Evolutionary conservation across 2,113 vertebrate genomes (phyloP), one percentile per base, ranked within the genome.

Genomic region (Gobius niger): DNA sequence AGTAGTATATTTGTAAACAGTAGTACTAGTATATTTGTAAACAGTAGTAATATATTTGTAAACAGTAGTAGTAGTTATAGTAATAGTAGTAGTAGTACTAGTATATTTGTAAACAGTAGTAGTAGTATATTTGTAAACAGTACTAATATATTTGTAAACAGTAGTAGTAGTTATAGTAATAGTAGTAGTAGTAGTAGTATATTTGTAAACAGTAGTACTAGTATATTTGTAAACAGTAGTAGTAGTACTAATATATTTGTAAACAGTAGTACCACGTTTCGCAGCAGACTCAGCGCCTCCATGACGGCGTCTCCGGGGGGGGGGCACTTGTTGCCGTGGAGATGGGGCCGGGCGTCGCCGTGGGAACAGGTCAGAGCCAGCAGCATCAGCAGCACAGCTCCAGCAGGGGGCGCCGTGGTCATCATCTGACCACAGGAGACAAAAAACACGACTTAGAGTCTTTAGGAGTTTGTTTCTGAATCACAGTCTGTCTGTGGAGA

Each of bases 341-440:
- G 15, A 60, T 7, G 57, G 4, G 57, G 57, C 57, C 57, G 8
- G 4, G 57, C 57, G 15, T 60, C 40, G 40, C 57, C 40, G 40
- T 60, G 57, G 40, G 42, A 41, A 60, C 40, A 9, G 41, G 34
- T 60, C 57, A 60, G 40, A 44, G 10, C 34, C 57, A 60, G 14
- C 57, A 60, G 57, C 57, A 60, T 60, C 57, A 60, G 57, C 40
- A 41, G 0, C 57, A 44, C 40, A 14, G 40, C 57, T 42, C 40
- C 57, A n/a, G 40, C 40, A 44, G 34, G 34, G 57, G 40, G 40
- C 40, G 24, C 34, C 34, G 15, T 44, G 40, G 12, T 57, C 54
- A 57, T 40, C 40, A 34, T 34, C 24, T 34, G 24, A 34, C 24
- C 24, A 34, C 3, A 34, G 24, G 24, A 34, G 5, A 34, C 24